Evolutionary conservation across 64 coral and sea anemone genomes (phyloP), one percentile per base, ranked within the genome.

Genomic region (Montipora capricornis): DNA sequence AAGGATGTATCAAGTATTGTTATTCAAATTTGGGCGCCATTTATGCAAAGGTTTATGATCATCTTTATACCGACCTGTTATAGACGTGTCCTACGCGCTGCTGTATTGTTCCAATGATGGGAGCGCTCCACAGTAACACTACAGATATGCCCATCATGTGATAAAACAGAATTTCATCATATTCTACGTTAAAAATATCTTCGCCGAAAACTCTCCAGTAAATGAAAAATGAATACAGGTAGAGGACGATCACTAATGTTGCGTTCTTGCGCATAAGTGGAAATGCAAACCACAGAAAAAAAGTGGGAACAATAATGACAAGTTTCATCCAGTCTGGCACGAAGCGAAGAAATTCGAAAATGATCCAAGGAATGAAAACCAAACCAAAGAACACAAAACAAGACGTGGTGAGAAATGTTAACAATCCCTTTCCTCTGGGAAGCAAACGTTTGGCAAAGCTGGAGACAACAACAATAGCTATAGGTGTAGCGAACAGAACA

Each of bases 31-130:
- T 37, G 37, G 37, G 37, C 37, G 37, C 37, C 37, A 37, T 37
- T 37, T 37, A 37, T 37, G 37, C 37, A 37, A 37, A 37, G 37
- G 37, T 37, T 0, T 37, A 57, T 57, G 53, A 57, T 57, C 53
- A 57, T 8, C 53, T 8, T 8, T 8, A 44, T 44, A 79, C 77
- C 77, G 47, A 94, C 93, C 93, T 81, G 58, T 94, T 94, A 24
- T 82, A 94, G 8, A 89, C 93, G 70, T 94, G 93, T 44, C 88
- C 80, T 81, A 94, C 85, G 5, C 93, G 87, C 70, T 94, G 93
- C 24, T 94, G 93, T 75, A 90, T 77, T 10, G 93, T 76, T 46
- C 93, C 87, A 0, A 89, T 78, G 9, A 90, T 84, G 3, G 93
- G 93, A 4, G 89, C 61, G 59, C 80, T 37, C 93, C 87, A 90